A percentile compares a stretch with the other conserved stretches of the same genome.
Evolutionary conservation across 1,140 invertebrate species (phyloP).

Genomic region (Ceratitis capitata): DNA sequence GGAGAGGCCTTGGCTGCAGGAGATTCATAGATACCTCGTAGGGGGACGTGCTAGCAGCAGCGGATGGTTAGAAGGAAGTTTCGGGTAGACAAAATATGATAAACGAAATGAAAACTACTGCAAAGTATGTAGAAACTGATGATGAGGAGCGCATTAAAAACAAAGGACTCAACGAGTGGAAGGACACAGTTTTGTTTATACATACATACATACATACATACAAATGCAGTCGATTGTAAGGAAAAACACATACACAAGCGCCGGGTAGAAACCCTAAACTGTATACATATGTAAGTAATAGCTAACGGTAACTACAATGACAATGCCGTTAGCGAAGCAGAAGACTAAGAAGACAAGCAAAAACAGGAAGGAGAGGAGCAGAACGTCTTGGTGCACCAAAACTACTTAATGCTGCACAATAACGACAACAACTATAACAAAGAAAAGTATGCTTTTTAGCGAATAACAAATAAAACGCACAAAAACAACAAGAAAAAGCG

Average conservation of each 20-base stretch:
- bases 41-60: background rate
- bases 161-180: background rate
- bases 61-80: background rate
- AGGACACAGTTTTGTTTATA: background rate
- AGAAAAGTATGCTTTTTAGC: background rate
- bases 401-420: slow-evolving; percentile 1
- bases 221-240: background rate
- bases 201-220: background rate
- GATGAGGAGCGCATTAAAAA: background rate
- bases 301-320: background rate
- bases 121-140: background rate
- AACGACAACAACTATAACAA: background rate
- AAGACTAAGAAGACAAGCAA: too few relatives aligned
- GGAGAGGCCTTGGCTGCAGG: background rate
- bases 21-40: background rate
- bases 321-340: background rate
- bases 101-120: slow-evolving; percentile 13
- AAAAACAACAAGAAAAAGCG: background rate
- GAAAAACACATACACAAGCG: background rate
- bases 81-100: background rate
- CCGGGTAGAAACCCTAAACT: background rate
- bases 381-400: background rate
- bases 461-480: background rate
- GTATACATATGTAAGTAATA: background rate
- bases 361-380: background rate